Evolutionary conservation across 2,888 invertebrate species (phyloP), one percentile per base, ranked within the genome.

Genomic region (Thera obeliscata): DNA sequence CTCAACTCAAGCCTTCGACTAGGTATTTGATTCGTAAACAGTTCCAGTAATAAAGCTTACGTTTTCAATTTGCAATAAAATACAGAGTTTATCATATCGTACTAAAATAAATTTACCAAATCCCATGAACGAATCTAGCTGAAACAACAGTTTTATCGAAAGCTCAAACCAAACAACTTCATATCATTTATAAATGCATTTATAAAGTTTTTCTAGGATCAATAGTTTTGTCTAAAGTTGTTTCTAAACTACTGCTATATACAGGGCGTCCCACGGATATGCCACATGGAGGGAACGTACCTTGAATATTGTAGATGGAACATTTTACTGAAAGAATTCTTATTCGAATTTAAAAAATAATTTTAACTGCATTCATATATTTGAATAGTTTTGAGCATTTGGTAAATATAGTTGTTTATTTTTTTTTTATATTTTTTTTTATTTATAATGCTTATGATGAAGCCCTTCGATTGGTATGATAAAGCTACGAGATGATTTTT

Each of bases 21-120:
- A 22, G 22, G 22, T 1, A 79, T 78, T 77, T 80, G 71, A 73
- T 75, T 77, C 71, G 74, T 73, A 74, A 75, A 73, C 67, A 58
- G 65, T 64, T 66, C 41, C 36, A 72, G 69, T 61, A 74, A 74
- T 76, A 74, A 78, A 73, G 49, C 64, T 67, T 49, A 48, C 68
- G 65, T 64, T 70, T 76, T 78, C 76, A 71, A 78, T 75, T 71
- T 64, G 72, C 71, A 75, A 76, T 78, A 79, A 78, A 80, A 74
- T 64, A 52, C 49, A 11, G 59, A 74, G 72, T 81, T 75, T 78
- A 78, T 77, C 72, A 61, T 64, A 74, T 61, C 61, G 38, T 38
- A 38, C 56, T 33, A 33, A 52, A 52, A 52, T 52, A 33, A 3
- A 8, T 52, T 33, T 3, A n/a, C 5, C 2, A 49, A 33, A 52